Evolutionary conservation across 35 echinoderm and acorn worm genomes (phyloP), one percentile per base, ranked within the genome.

Genomic region (Amphiura filiformis): DNA sequence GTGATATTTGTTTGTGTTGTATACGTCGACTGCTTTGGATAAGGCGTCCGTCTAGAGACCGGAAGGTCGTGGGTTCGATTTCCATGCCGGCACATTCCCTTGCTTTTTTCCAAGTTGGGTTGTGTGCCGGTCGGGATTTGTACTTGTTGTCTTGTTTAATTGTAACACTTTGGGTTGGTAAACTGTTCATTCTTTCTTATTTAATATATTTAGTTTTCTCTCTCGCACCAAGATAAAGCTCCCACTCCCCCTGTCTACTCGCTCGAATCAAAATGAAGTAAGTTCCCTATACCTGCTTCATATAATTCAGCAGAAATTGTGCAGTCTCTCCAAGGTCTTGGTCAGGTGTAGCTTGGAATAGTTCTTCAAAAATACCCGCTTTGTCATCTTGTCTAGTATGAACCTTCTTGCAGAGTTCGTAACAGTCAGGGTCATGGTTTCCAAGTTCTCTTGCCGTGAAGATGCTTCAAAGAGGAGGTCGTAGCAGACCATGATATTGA

Each of bases 1-100:
- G n/a, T n/a, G n/a, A n/a, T n/a, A n/a, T n/a, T n/a, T n/a, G n/a
- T 91, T 79, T 79, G 41, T 91, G 81, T 91, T 81, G 78, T 91
- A 91, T 81, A 85, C 85, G 49, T 91, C 84, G 18, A 91, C 30
- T 20, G 84, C 89, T 36, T 65, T 35, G 5, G 44, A 18, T 33
- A 91, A 91, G n/a, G n/a, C n/a, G n/a, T n/a, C n/a, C n/a, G n/a
- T n/a, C n/a, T n/a, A n/a, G n/a, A n/a, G n/a, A n/a, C n/a, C n/a
- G n/a, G n/a, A n/a, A n/a, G n/a, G n/a, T n/a, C n/a, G n/a, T n/a
- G n/a, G n/a, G n/a, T n/a, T n/a, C n/a, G n/a, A n/a, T n/a, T n/a
- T n/a, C n/a, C n/a, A n/a, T n/a, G n/a, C n/a, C n/a, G n/a, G n/a
- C n/a, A n/a, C n/a, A n/a, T n/a, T n/a, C n/a, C n/a, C n/a, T n/a